Evolutionary conservation across 2,888 invertebrate genomes (phyloP).

Genomic region (Muschampia plurimacula): DNA sequence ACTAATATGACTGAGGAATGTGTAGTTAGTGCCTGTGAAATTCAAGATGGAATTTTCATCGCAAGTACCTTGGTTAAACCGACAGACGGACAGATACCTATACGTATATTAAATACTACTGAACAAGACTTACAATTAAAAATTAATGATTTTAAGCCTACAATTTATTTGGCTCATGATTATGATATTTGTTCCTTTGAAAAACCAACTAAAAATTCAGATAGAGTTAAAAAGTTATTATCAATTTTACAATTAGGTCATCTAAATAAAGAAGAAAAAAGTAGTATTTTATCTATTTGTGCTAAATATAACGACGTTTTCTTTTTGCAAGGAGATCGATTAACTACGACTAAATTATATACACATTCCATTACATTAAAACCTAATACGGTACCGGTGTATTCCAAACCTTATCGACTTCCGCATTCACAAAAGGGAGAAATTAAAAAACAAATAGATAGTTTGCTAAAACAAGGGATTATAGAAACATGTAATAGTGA

Average conservation of each 20-base stretch:
- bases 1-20: conserved; percentile 23
- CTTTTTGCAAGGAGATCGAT: conserved; percentile 40
- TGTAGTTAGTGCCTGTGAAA: conserved; percentile 27
- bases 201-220: conserved; percentile 6
- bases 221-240: conserved; percentile 30
- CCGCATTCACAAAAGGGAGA: conserved; percentile 38
- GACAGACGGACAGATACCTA: conserved; percentile 21
- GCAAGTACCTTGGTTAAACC: conserved; percentile 33
- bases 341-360: conserved; percentile 38
- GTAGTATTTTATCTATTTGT: conserved; percentile 37
- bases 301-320: conserved; percentile 42
- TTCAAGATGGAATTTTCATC: conserved; percentile 24
- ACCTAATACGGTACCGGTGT: conserved; percentile 37
- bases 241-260: conserved; percentile 26
- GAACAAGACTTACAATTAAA: conserved; percentile 26
- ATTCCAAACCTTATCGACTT: not conserved
- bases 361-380: conserved; percentile 38
- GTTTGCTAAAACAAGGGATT: conserved; percentile 32
- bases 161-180: conserved; percentile 20
- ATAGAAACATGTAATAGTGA: conserved; percentile 35
- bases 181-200: conserved; percentile 32
- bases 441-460: conserved; percentile 38
- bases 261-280: conserved; percentile 30
- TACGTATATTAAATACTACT: conserved; percentile 41
- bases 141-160: conserved; percentile 23